Evolutionary conservation across 2,113 vertebrate species (phyloP), one percentile per base, ranked within the genome.

Genomic region (Lepidiolamprologus cunningtoni): DNA sequence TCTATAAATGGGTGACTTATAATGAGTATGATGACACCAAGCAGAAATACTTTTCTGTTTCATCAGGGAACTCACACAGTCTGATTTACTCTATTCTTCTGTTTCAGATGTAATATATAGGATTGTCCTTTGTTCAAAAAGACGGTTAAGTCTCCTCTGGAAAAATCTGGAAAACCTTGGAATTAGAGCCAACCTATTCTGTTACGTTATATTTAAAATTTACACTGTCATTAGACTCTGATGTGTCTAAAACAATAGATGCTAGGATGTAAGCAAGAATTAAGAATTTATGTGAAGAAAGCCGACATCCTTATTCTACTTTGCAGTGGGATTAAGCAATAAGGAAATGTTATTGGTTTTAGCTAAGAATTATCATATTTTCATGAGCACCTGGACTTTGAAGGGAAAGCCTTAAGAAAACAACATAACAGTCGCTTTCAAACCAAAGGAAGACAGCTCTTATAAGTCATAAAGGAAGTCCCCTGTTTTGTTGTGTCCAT

Each of bases 21-120:
- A 94, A 96, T 94, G 94, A 95, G 90, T 50, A 91, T 94, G 91
- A 94, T 94, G 94, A 95, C 94, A 95, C 90, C 84, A 80, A 88
- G 90, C 93, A 90, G 91, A 94, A 94, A 95, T 92, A 94, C 91
- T 94, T 61, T n/a, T 53, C 85, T 57, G 84, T 95, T 95, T 94
- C 92, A 94, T 89, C 91, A 79, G 94, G 92, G 90, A 94, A 91
- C 81, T 54, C 90, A 61, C 85, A 92, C 86, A 87, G 89, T 93
- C 68, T 81, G 87, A 90, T 90, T 83, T 84, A 84, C 89, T 91
- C 86, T 86, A 50, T 91, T 91, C 84, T 86, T 93, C 35, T 84
- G 68, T 71, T 68, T 52, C 80, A 86, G 66, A 87, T 21, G 55
- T 71, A 52, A 52, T 45, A 45, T 78, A 79, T 42, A 87, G 82